Evolutionary conservation across 2,888 invertebrate species (phyloP).

Genomic region (Amphipyra berbera): DNA sequence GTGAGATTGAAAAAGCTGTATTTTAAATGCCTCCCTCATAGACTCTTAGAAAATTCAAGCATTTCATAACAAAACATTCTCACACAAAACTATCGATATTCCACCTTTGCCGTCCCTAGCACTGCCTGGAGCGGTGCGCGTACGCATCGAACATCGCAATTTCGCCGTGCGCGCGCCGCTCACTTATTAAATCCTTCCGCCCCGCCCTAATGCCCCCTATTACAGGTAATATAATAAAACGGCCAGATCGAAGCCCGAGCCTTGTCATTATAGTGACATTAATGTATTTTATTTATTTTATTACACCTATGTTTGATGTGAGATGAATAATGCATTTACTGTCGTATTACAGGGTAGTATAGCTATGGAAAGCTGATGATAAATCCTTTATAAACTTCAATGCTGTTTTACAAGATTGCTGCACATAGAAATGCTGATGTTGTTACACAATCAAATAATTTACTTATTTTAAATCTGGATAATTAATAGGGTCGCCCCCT

Average conservation of each 20-base stretch:
- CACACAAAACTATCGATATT: slow-evolving; percentile 13
- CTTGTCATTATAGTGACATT: slow-evolving; percentile 76
- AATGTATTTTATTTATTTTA: slow-evolving; percentile 64
- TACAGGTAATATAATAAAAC: slow-evolving; percentile 87
- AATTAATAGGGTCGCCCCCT: too few relatives aligned
- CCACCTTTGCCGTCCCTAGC: slow-evolving; percentile 57
- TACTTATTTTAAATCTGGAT: too few relatives aligned
- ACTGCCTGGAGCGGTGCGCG: slow-evolving; percentile 77
- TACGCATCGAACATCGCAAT: slow-evolving; percentile 80
- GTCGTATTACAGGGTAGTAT: neutral
- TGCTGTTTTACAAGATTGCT: too few relatives aligned
- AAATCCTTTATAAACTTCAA: neutral
- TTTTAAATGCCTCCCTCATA: neutral
- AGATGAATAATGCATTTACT: slow-evolving; percentile 39
- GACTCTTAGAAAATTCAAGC: too few relatives aligned
- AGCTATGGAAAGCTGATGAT: neutral
- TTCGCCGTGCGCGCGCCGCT: slow-evolving; percentile 75
- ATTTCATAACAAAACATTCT: neutral
- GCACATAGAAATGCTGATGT: too few relatives aligned
- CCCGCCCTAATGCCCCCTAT: slow-evolving; percentile 87
- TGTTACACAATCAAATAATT: too few relatives aligned
- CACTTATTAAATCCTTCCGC: slow-evolving; percentile 87
- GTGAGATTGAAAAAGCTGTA: neutral
- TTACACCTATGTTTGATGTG: slow-evolving; percentile 51
- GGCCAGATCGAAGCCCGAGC: slow-evolving; percentile 49